Evolutionary conservation across 2,888 invertebrate genomes (phyloP), one percentile per base, ranked within the genome.

Genomic region (Drosophila recens): DNA sequence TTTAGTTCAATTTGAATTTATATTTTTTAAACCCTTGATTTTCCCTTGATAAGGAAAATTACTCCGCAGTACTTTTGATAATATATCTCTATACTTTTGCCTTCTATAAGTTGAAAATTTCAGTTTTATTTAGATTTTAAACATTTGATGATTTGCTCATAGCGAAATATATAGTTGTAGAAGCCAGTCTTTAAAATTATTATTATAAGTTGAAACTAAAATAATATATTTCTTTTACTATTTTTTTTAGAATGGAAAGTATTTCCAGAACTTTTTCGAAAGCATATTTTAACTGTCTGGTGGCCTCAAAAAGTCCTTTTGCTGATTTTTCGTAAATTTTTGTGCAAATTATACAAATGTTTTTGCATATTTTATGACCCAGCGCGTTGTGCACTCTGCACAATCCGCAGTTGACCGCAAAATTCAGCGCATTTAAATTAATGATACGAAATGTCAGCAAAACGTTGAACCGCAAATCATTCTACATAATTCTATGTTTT

Each of bases 391-490:
- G 46, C 46, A 8, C 33, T 51, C 34, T 75, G 52, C 61, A 61
- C 54, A 57, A 72, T 67, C 51, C 62, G 52, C 58, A 58, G 51
- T 42, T 64, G 67, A 82, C 87, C 84, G 40, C 87, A 87, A 68
- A 73, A 70, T 80, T 66, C 71, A 75, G 73, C 79, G 72, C 80
- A 74, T 84, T 84, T 82, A 75, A 80, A 84, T 84, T 82, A 84
- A 84, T 75, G 80, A 75, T 80, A 66, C 46, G 45, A 82, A 84
- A 72, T 78, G 84, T 78, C 80, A 69, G 80, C 79, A 56, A 73
- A 84, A 80, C 52, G 66, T 49, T 57, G 5, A 52, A 82, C 87
- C 83, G 67, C 87, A 87, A 84, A 83, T 87, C 87, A 87, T 67
- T 36, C 45, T 27, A 45, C 45, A 36, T 46, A 45, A 67, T 77